A percentile compares a stretch with the other conserved stretches of the same genome.
Evolutionary conservation across 1,140 invertebrate genomes (phyloP).

Genomic region (Drosophila albomicans): DNA sequence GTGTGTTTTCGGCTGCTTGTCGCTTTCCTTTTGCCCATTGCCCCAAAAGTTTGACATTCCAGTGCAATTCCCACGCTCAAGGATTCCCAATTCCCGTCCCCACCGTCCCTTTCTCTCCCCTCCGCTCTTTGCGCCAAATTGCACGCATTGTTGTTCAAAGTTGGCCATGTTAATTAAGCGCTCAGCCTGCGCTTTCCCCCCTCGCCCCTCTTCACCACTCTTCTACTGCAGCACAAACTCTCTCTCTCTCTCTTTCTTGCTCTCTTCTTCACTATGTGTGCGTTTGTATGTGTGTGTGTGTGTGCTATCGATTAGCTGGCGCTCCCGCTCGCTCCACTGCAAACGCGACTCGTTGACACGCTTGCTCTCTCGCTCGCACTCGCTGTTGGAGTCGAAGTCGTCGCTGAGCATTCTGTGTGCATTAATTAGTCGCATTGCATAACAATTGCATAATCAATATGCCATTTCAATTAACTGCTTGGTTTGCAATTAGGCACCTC

Average conservation of each 20-base stretch:
- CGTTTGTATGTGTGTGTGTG: too few species aligned
- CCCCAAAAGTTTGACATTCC: constrained; percentile 9
- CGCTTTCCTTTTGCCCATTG: constrained; percentile 2
- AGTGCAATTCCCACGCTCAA: not conserved
- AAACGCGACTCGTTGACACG: not conserved
- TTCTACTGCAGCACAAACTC: too few species aligned
- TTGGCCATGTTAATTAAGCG: constrained; percentile 72
- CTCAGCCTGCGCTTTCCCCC: constrained; percentile 1
- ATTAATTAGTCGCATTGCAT: constrained; percentile 78
- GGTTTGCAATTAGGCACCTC: constrained; percentile 50
- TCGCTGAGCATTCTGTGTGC: constrained; percentile 33
- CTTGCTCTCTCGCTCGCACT: not conserved
- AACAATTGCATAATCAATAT: constrained; percentile 81
- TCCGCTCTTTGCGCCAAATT: constrained; percentile 37
- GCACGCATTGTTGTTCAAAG: constrained; percentile 62
- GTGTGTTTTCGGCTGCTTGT: not conserved
- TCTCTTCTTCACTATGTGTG: too few species aligned
- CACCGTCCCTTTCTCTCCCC: not conserved
- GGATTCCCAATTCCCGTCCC: constrained; percentile 1
- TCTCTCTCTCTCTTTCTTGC: not conserved
- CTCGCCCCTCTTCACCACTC: not conserved
- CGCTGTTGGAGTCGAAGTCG: too few species aligned
- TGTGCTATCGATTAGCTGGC: constrained; percentile 64
- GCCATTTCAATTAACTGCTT: constrained; percentile 66
- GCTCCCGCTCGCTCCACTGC: not conserved